Base-by-base conservation (phyloP, 2,888 invertebrate species). In the Cryptocephalus primarius region DNA sequence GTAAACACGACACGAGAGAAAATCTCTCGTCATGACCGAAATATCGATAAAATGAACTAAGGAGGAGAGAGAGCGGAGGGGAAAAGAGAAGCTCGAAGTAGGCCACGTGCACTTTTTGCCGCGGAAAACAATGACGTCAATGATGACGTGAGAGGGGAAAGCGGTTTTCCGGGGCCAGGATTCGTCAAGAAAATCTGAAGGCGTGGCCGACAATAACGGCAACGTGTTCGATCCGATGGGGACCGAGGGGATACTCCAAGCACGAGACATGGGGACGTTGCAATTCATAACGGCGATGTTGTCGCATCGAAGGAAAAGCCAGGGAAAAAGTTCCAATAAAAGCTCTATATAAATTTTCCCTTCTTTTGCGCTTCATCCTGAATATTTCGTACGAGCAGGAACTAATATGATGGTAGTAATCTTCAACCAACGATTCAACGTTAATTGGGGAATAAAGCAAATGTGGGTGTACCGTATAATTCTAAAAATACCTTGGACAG, bases 1-100 rank as follows among this genome's bases (percentile, higher is more conserved):
- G 22, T 22, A 22, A 22, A 22, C 22, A 22, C 2, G 22, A 22
- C 22, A 22, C 22, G 22, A 4, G 3, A 4, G 22, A 22, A n/a
- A 22, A 22, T 22, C 22, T 6, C 6, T 22, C 22, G 22, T 22
- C 22, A 22, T 45, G 52, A 52, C 46, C 45, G 53, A 60, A 61
- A 60, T 57, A 62, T 63, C 62, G 60, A 63, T 62, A 62, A 60
- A 55, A 42, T 36, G 22, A 22, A 22, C 22, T 22, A 22, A 22
- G 6, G 22, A 22, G 22, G 3, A 6, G 22, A 22, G 22, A 6
- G 22, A 22, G 22, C 3, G 22, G 22, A 22, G 22, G 6, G 22
- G 6, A 6, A 22, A 6, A 22, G 22, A 22, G 22, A 2, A 38
- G 32, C 36, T 33, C 39, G 45, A 48, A 45, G 33, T 48, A 43